Percentiles rank a stretch among this genome's conserved stretches.
Evolutionary conservation across 2,113 vertebrate genomes (phyloP).

Genomic region (Sapajus apella): DNA sequence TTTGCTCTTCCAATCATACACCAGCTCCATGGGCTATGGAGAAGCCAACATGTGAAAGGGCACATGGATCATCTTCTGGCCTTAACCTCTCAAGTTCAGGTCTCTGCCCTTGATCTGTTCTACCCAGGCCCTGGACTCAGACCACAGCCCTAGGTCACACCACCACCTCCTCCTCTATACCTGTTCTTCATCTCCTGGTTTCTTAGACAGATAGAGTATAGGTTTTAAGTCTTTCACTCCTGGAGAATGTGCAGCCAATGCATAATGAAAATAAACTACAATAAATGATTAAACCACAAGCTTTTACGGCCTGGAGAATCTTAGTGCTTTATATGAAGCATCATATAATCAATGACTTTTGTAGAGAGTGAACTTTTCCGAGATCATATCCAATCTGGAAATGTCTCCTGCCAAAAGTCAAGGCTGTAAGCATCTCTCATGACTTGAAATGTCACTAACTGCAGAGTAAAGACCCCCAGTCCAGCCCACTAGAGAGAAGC

Average conservation of each 20-base stretch:
- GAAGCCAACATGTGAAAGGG: fast-evolving
- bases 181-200: neutral
- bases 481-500: neutral
- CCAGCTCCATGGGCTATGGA: no score
- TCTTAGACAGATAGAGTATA: neutral
- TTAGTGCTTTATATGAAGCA: neutral
- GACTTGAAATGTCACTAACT: neutral
- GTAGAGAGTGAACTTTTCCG: neutral
- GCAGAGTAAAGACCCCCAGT: neutral
- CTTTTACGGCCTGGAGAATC: neutral
- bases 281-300: neutral
- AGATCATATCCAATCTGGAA: neutral
- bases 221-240: neutral
- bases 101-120: neutral
- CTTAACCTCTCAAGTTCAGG: neutral
- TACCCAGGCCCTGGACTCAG: neutral
- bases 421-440: neutral
- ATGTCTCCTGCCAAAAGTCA: neutral
- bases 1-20: neutral
- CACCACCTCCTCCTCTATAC: neutral
- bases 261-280: neutral
- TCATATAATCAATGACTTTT: neutral
- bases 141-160: neutral
- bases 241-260: neutral
- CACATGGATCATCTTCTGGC: neutral